Conservation (phyloP, 1,140 invertebrate species). For the Brachystomella parvula region DNA sequence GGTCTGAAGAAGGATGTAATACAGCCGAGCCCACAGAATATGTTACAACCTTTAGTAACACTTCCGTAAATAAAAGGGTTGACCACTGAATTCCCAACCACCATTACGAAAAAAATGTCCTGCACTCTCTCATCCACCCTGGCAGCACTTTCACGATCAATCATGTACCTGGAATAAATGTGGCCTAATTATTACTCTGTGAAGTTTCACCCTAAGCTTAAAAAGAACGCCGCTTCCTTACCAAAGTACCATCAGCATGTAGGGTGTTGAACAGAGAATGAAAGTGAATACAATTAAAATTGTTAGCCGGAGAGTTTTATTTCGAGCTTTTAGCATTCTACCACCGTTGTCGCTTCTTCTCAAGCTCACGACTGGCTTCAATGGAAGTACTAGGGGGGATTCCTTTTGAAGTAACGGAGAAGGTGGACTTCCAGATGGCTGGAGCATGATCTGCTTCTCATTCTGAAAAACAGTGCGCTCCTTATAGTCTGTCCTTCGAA, state of each 20-base stretch:
- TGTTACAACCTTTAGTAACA: conserved; percentile 39
- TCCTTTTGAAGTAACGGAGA: background rate
- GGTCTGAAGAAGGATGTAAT: background rate
- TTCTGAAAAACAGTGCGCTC: background rate
- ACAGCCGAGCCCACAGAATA: conserved; percentile 45
- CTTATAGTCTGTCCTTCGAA: background rate
- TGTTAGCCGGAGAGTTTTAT: conserved; percentile 69
- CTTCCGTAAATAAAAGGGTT: conserved; percentile 70
- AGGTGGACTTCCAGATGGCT: background rate
- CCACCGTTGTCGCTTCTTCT: conserved; percentile 57
- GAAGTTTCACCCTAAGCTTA: background rate
- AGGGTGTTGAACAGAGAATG: conserved; percentile 71
- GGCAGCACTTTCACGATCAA: conserved; percentile 55
- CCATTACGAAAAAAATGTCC: conserved; percentile 57
- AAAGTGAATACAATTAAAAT: conserved; percentile 69
- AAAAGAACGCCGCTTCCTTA: no score
- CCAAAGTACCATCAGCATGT: conserved; percentile 64
- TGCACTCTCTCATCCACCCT: conserved; percentile 54
- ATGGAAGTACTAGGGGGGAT: background rate
- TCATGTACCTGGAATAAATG: conserved; percentile 53
- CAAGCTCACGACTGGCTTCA: conserved; percentile 39
- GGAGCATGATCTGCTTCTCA: background rate
- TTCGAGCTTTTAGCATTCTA: conserved; percentile 55
- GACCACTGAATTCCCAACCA: conserved; percentile 61
- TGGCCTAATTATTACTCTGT: background rate